Base-by-base conservation (phyloP, 2,113 vertebrate species). In the Corythornis cristatus region DNA sequence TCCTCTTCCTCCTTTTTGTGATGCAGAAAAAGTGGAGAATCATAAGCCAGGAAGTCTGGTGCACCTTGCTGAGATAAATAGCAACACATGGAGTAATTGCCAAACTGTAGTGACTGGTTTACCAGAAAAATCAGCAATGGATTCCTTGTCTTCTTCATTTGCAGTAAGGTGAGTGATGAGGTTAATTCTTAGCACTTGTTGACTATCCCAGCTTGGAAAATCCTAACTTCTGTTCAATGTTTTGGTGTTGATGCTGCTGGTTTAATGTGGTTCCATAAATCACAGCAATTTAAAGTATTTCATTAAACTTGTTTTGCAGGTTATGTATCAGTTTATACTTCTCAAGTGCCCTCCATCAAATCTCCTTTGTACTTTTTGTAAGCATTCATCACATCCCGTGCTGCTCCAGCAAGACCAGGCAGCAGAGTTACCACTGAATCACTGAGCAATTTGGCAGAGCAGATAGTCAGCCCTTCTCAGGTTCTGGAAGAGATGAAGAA, bases 241-340 rank as follows among this genome's bases (percentile, higher is more conserved):
- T 95, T 78, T 83, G 25, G 62, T 76, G 64, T 73, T 40, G 35
- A 57, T 83, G 26, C 31, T 62, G 31, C 54, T 73, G 33, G 91
- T 93, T 93, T 91, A 87, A 91, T 89, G 89, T 87, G 89, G 50
- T 78, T 94, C 89, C 54, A 23, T 83, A 95, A 79, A 42, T 70
- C 35, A 53, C 6, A 58, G 66, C 31, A 50, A 87, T 87, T 79
- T 48, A 66, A 85, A 89, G 12, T 18, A 43, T 91, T 95, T 93
- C 21, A 92, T 93, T 89, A 89, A 91, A 88, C 82, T 89, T 76
- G 85, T 89, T 93, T 87, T 91, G 16, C 91, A 83, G 71, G 62
- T 93, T 83, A 68, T 21, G 20, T 85, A 91, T 87, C 21, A 1
- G 42, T 75, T 93, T 31, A 31, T 46, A 31, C 50, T 94, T 86